Evolutionary conservation across 2,888 invertebrate species (phyloP), one percentile per base, ranked within the genome.

Genomic region (Andrena chrysosceles): DNA sequence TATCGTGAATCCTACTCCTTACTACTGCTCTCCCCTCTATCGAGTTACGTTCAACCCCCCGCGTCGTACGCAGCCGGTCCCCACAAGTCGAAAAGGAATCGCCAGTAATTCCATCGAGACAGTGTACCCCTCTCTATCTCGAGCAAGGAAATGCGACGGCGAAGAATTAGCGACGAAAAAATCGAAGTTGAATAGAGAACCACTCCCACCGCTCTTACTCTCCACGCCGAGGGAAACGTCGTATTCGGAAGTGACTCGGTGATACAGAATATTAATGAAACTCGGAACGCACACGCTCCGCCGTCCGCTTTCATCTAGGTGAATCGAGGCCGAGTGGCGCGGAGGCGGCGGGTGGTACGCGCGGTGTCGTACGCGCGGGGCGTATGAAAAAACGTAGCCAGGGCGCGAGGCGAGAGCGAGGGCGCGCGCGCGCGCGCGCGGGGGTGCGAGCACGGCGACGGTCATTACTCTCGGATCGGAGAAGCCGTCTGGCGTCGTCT

Each of bases 401-500:
- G 29, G 33, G 59, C 62, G 49, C 52, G 78, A 35, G 29, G 52
- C 23, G 13, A 2, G 52, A 6, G 66, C 26, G 42, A 20, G 54
- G n/a, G 42, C 64, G 48, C 64, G 42, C 52, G 54, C 26, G 56
- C 69, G 48, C 77, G 73, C 42, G 13, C 42, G 13, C 42, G 42
- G 1, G 42, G 42, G 42, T 42, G 16, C 42, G 16, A 42, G 42
- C 42, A 42, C 42, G 42, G 4, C 87, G 79, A 86, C 84, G 81
- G 87, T 84, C 86, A 88, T 89, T 89, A 83, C 85, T 88, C 87
- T 83, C 81, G 83, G 82, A 85, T 88, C 87, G 86, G 73, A 79
- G 86, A 85, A 86, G 85, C 82, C 88, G 88, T 85, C 86, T 88
- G 88, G 82, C 77, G 83, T 87, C 78, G 85, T 86, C 85, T 88